Evolutionary conservation across 2,797 vertebrate genomes (phyloP).

Genomic region (Orientallactaga sibirica): DNA sequence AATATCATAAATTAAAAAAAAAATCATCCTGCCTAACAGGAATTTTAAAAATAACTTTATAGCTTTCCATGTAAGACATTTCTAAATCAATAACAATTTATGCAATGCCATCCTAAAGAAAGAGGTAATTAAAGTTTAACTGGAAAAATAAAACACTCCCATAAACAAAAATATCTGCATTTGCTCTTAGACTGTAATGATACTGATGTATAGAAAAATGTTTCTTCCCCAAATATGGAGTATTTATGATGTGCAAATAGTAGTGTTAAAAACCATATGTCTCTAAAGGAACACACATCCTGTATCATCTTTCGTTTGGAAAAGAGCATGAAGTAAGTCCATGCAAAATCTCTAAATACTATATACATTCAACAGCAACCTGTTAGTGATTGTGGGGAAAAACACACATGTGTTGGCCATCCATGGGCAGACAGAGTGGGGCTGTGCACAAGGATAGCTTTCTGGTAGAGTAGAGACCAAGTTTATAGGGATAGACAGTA

Average conservation of each 20-base stretch:
- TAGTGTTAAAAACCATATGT: background rate
- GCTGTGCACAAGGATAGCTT: background rate
- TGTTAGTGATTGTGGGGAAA: background rate
- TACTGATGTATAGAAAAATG: background rate
- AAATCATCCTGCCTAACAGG: background rate
- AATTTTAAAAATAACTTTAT: slow-evolving; percentile 34
- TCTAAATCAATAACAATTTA: slow-evolving; percentile 40
- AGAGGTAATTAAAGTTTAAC: slow-evolving; percentile 23
- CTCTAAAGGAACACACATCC: background rate
- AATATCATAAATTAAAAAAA: slow-evolving; percentile 6
- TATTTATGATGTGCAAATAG: background rate
- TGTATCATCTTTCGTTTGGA: background rate
- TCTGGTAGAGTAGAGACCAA: background rate
- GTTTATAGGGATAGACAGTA: too few relatives aligned
- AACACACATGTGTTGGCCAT: background rate
- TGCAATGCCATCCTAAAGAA: slow-evolving; percentile 7
- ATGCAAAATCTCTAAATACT: background rate
- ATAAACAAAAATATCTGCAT: slow-evolving; percentile 33
- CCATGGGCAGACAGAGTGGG: background rate
- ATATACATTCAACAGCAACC: background rate
- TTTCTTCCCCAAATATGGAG: background rate
- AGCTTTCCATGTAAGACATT: slow-evolving; percentile 51
- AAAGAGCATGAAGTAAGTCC: background rate
- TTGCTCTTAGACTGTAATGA: background rate
- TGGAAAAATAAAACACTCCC: slow-evolving; percentile 3